Percentiles rank a stretch among this genome's conserved stretches.
phyloP scores from a whole-genome alignment of 2,888 invertebrate species.

The Clostera curtula region DNA sequence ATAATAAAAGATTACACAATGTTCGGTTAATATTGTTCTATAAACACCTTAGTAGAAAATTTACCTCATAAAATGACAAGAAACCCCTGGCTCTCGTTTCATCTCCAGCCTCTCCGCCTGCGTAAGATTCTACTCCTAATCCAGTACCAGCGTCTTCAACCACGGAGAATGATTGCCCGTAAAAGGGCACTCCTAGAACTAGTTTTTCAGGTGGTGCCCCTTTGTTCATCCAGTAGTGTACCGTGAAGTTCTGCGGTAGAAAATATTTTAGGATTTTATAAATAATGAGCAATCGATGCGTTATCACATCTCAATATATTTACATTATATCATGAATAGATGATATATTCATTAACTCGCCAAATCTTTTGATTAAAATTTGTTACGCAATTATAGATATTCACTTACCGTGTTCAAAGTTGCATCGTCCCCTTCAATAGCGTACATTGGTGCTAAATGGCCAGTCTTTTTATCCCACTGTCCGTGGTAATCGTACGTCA shows the following conservation, averaged over 20 bases:
- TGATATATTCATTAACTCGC: too few species aligned
- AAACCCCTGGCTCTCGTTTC: conserved; percentile 92
- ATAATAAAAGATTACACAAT: neutral
- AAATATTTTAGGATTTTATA: conserved; percentile 5
- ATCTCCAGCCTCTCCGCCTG: conserved; percentile 92
- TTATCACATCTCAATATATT: too few species aligned
- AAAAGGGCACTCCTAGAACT: conserved; percentile 91
- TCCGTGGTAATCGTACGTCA: conserved; percentile 94
- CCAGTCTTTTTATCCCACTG: conserved; percentile 95
- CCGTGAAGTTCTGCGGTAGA: conserved; percentile 90
- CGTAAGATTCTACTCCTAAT: conserved; percentile 85
- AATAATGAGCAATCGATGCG: too few species aligned
- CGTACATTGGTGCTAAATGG: conserved; percentile 91
- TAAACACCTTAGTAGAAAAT: neutral
- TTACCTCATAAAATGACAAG: conserved; percentile 89
- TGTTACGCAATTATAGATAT: neutral
- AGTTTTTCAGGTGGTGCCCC: conserved; percentile 87
- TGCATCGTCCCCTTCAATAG: conserved; percentile 81
- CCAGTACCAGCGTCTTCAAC: conserved; percentile 78
- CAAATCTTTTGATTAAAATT: neutral
- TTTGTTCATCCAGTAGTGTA: conserved; percentile 88
- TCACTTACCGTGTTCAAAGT: conserved; percentile 80
- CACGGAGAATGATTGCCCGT: conserved; percentile 91
- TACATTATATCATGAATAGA: too few species aligned
- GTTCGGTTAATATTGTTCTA: neutral